Evolutionary conservation across 2,797 vertebrate species (phyloP).

Genomic region (Danionella dracula): DNA sequence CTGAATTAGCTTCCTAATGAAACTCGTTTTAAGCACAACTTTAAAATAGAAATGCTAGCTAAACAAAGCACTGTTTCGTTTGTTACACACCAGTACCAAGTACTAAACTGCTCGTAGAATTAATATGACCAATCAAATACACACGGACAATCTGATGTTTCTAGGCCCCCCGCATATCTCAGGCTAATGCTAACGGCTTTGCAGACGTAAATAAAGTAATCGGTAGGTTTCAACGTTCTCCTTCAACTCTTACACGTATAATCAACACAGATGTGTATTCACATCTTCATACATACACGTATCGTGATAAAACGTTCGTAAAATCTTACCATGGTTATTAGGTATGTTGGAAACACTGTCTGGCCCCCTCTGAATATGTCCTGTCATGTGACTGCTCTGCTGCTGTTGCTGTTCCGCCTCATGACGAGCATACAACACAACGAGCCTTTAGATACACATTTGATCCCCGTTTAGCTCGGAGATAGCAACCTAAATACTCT

Average conservation of each 20-base stretch:
- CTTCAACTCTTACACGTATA: not conserved
- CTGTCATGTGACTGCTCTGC: conserved; percentile 53
- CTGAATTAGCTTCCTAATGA: not conserved
- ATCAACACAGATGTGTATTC: not conserved
- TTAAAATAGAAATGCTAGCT: not conserved
- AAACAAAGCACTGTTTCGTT: not conserved
- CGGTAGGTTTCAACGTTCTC: not conserved
- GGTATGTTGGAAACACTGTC: conserved; percentile 40
- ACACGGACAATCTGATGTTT: not conserved
- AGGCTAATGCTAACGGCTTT: conserved; percentile 25
- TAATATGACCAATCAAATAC: not conserved
- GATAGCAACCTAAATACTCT: too few species aligned
- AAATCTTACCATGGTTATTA: conserved; percentile 53
- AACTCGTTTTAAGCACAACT: not conserved
- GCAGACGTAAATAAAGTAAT: not conserved
- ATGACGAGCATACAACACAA: not conserved
- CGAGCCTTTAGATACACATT: too few species aligned
- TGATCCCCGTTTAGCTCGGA: too few species aligned
- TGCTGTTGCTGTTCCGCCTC: conserved; percentile 9
- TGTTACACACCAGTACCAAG: too few species aligned
- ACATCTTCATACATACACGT: not conserved
- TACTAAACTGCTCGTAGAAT: not conserved
- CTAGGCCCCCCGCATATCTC: conserved; percentile 15
- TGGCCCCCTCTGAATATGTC: conserved; percentile 30
- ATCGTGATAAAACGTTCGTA: not conserved